Percentiles rank a stretch among this genome's conserved stretches.
phyloP scores from a whole-genome alignment of 2,113 vertebrate genomes.

The Anoplopoma fimbria region DNA sequence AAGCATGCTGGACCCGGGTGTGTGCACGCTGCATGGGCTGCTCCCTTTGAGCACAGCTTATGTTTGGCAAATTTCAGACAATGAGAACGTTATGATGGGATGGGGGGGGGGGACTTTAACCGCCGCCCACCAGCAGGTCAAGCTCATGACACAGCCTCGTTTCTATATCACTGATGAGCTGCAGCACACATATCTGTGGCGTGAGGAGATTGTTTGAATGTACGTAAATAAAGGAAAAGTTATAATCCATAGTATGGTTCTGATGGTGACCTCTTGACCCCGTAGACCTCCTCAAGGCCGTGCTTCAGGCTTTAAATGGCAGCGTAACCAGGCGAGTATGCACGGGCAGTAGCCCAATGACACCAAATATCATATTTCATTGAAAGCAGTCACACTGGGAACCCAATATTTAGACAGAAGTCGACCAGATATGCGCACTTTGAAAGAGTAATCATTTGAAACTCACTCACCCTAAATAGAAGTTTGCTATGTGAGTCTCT shows the following conservation, averaged over 20 bases:
- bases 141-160: background rate
- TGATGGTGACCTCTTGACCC: background rate
- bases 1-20: slow-evolving; percentile 77
- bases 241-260: background rate
- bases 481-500: slow-evolving; percentile 10
- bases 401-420: background rate
- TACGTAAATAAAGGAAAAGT: background rate
- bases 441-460: background rate
- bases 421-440: background rate
- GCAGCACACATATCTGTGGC: too few species aligned
- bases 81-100: slow-evolving; percentile 69
- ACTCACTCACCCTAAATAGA: background rate
- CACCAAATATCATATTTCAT: slow-evolving; percentile 22
- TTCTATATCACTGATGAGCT: slow-evolving; percentile 1
- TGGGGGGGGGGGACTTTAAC: slow-evolving; percentile 37
- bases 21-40: slow-evolving; percentile 33
- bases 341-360: background rate
- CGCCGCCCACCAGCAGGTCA: slow-evolving; percentile 43
- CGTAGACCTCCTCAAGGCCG: background rate
- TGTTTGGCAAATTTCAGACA: slow-evolving; percentile 78
- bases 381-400: slow-evolving; percentile 19
- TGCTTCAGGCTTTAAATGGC: background rate
- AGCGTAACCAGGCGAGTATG: background rate
- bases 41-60: slow-evolving; percentile 67
- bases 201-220: slow-evolving; percentile 10